These are phyloP conservation scores for Sympetrum striolatum DNA, from an alignment of 2,888 invertebrate genomes.

Conservation along the genomic window DNA sequence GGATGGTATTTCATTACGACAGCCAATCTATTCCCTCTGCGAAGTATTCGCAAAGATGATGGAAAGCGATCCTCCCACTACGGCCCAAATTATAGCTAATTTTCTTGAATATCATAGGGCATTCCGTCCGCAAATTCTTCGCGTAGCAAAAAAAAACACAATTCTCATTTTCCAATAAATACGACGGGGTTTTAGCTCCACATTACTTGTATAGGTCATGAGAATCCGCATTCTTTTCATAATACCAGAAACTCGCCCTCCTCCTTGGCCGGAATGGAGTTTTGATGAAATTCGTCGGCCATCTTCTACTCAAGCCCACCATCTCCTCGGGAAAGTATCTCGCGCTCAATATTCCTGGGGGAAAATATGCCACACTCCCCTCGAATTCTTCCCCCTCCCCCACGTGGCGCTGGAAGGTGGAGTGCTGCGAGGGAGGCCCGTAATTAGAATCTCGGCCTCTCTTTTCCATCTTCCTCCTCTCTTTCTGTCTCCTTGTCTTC, in stretches of 20 bases:
- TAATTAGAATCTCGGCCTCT: conserved; percentile 41
- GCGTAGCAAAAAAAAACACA: background rate
- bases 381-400: conserved; percentile 4
- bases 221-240: background rate
- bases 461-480: background rate
- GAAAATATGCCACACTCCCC: conserved; percentile 20
- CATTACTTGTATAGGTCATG: background rate
- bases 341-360: conserved; percentile 39
- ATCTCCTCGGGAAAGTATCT: conserved; percentile 20
- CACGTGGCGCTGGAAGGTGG: background rate
- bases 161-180: too few relatives aligned
- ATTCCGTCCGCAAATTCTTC: too few relatives aligned
- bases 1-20: too few relatives aligned
- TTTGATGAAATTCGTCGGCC: conserved; percentile 33
- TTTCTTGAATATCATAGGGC: too few relatives aligned
- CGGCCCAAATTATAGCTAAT: too few relatives aligned
- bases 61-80: too few relatives aligned
- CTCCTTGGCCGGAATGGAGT: conserved; percentile 20
- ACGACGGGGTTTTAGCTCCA: too few relatives aligned
- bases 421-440: background rate
- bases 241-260: background rate
- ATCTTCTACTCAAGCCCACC: background rate
- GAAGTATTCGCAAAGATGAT: too few relatives aligned
- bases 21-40: too few relatives aligned
- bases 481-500: background rate